Base-by-base conservation (phyloP, 2,888 invertebrate genomes). In the Amblyjoppa fuscipennis region DNA sequence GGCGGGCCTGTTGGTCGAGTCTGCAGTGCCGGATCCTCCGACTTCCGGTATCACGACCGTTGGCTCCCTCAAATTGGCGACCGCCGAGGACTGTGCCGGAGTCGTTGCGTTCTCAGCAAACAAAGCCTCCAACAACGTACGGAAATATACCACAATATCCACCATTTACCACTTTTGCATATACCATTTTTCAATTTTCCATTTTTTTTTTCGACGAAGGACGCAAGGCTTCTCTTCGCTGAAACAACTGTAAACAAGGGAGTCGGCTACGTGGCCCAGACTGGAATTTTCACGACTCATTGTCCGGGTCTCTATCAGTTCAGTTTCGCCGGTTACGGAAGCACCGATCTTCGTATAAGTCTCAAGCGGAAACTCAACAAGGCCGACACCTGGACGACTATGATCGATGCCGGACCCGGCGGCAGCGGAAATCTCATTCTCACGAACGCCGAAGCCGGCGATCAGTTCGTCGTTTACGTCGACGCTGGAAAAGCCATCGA, bases 251-350 rank as follows among this genome's bases (percentile, higher is more conserved):
- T 94, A 34, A 94, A 95, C 90, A 93, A 94, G 87, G 94, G 94
- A 71, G 94, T 94, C 80, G 95, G 94, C 56, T 95, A 94, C 90
- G 92, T 92, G 74, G 91, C 93, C 2, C 92, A 94, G 81, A 94
- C 94, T 5, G 94, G 95, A 41, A 93, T 94, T 69, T 95, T 95
- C 90, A 94, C 94, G 53, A 94, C 94, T 11, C 93, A 94, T 85
- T 95, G 95, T 87, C 94, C 95, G 4, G 95, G 95, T 53, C 91
- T 94, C 56, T 95, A 95, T 87, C 94, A 94, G 87, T 94, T 95
- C 89, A 94, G 94, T 56, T 95, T 94, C 89, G 93, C 94, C 41
- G 95, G 94, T 49, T 93, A 93, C 84, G 94, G 94, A 61, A 92
- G 90, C 77, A 73, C 88, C 64, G 92, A 93, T 75, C 87, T 93